A percentile compares a stretch with the other conserved stretches of the same genome.
These are phyloP conservation scores for Phoenicopterus ruber DNA, from an alignment of 2,113 vertebrate species.

Conservation along the genomic window DNA sequence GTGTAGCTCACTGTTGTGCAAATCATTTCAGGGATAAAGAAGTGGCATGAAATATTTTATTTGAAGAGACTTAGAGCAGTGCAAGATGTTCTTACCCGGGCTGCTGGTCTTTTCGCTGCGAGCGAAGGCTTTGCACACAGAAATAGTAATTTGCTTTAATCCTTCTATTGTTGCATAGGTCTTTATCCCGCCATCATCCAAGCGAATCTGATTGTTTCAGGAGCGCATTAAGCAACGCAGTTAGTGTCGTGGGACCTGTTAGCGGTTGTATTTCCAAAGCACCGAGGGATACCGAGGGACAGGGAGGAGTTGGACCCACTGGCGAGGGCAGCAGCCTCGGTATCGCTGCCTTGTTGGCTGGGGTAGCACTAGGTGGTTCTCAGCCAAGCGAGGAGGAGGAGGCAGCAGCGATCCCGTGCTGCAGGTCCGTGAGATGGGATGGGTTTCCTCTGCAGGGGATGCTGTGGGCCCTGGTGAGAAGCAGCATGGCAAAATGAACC, in stretches of 20 bases:
- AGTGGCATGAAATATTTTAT: neutral
- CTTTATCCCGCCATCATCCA: neutral
- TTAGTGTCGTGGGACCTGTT: neutral
- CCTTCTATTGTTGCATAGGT: neutral
- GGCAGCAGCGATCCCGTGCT: neutral
- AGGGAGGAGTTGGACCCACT: neutral
- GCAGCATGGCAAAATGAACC: neutral
- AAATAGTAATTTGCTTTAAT: neutral
- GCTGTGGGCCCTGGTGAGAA: neutral
- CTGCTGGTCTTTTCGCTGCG: neutral
- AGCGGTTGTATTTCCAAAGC: neutral
- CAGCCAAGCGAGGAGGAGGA: neutral
- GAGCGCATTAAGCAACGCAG: accelerated
- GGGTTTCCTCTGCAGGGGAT: neutral
- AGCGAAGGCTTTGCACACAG: neutral
- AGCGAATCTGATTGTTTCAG: neutral
- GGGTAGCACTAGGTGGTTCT: neutral
- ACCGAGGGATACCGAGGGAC: neutral
- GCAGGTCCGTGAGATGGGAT: accelerated
- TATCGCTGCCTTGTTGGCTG: neutral
- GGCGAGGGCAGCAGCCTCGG: neutral
- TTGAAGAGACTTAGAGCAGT: neutral
- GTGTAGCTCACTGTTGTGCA: conserved; percentile 16
- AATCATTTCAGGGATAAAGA: neutral
- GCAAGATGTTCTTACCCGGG: neutral